Base-by-base conservation (phyloP, 1,140 invertebrate species). In the Cardiocondyla obscurior region DNA sequence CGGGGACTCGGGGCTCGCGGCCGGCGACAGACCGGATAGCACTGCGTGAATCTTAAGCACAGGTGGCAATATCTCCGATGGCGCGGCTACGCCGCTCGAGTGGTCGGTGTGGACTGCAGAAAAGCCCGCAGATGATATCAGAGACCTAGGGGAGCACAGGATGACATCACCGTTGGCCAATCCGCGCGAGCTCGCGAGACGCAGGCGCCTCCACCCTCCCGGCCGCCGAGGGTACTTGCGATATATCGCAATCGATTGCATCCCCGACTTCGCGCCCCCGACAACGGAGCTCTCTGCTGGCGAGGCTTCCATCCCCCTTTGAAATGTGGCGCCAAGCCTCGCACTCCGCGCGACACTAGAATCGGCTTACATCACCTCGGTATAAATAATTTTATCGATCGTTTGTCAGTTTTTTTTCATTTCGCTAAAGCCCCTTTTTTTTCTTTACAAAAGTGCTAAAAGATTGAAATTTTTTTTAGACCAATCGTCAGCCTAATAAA, bases 181-280 rank as follows among this genome's bases (percentile, higher is more conserved):
- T 94, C 42, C 62, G 36, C 14, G 46, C 65, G 22, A 39, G 19
- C 12, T 55, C 51, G 44, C 64, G 6, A 7, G 85, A 90, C 92
- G 89, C 73, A 85, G 60, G 85, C 91, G 92, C 79, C 44, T 28
- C 57, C 76, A 64, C 53, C 81, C 86, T 81, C 55, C 62, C 28
- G 82, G 72, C 72, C 77, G 83, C 81, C 85, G 85, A 88, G 88
- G 87, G 81, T 73, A 65, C 65, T 79, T 91, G 90, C 92, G 91
- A 94, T 94, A 93, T 94, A 94, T 94, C 92, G 92, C 91, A 93
- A 93, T 94, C 92, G 92, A 94, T 94, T 93, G 87, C 89, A 86
- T 33, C 57, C 72, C 57, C 85, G 89, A 91, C 89, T 89, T 91
- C 86, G 89, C 90, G 89, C 90, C 70, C 82, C 58, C 77, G 67